Evolutionary conservation across 2,888 invertebrate species (phyloP), one percentile per base, ranked within the genome.

Genomic region (Cheilosia urbana): DNA sequence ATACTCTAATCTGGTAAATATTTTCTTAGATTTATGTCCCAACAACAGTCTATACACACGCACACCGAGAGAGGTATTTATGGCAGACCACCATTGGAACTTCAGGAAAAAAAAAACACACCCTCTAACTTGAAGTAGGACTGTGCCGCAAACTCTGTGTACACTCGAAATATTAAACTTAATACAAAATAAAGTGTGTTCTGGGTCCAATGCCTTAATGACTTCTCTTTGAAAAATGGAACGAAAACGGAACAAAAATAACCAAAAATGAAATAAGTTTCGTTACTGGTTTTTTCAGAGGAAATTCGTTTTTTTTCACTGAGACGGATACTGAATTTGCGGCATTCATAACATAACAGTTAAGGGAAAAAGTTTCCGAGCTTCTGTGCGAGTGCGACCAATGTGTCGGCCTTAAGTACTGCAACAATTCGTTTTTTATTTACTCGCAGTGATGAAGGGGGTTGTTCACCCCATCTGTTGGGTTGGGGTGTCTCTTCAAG

Each of bases 1-100:
- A 60, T 60, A 66, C 51, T 53, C 71, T 78, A 71, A 78, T 78
- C 71, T 40, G 21, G 58, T 13, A 63, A 65, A 66, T 72, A 72
- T 79, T 79, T 65, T 58, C 58, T 63, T 65, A 65, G 71, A 72
- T 79, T 79, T 72, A 65, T 79, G 51, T 77, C 47, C 58, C 30
- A 60, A 21, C 57, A 47, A 58, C 40, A 19, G 9, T 40, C 6
- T 19, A 17, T 15, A 45, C 4, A 21, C 62, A 30, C 19, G 51
- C 24, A 9, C 49, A n/a, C 27, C 45, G 13, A 4, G 19, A 19
- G 27, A n/a, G 13, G 37, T 51, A 51, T 37, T 37, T 13, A 37
- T 13, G 51, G 19, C 45, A 45, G 37, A 4, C 30, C 55, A 30
- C 30, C 55, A 15, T 30, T 55, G 30, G n/a, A 5, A n/a, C 15